A percentile compares a stretch with the other conserved stretches of the same genome.
Evolutionary conservation across 2,113 vertebrate genomes (phyloP).

Genomic region (Notarius lentiginosus): DNA sequence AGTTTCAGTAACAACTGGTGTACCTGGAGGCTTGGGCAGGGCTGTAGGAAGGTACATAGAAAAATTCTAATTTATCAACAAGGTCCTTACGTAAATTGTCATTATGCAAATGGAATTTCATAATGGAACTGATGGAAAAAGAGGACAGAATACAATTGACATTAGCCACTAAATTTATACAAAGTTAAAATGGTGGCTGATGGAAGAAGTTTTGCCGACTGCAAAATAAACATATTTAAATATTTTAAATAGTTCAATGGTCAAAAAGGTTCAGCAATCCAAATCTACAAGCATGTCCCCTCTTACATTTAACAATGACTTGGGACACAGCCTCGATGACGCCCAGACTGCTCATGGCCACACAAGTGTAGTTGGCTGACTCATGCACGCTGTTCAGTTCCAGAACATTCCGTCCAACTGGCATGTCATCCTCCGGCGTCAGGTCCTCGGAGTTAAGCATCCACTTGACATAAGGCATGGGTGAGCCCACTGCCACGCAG

Average conservation of each 20-base stretch:
- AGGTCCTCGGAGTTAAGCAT: conserved; percentile 95
- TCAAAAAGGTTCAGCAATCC: background rate
- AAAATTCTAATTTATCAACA: background rate
- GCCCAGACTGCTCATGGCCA: conserved; percentile 98
- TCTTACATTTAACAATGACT: conserved; percentile 94
- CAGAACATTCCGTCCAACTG: conserved; percentile 93
- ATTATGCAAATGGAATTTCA: background rate
- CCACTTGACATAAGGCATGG: conserved; percentile 99
- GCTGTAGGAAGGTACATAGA: conserved; percentile 69
- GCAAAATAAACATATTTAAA: background rate
- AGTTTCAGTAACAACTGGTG: conserved; percentile 91
- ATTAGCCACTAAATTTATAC: background rate
- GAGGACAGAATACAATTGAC: background rate
- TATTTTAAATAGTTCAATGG: background rate
- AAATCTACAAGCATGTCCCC: background rate
- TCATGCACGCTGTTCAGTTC: conserved; percentile 94
- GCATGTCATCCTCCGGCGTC: conserved; percentile 97
- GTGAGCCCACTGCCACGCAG: conserved; percentile 95
- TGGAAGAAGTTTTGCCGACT: background rate
- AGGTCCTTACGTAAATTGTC: background rate
- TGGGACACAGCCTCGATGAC: conserved; percentile 95
- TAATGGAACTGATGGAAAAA: background rate
- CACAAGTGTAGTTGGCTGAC: conserved; percentile 98
- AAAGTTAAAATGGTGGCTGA: background rate
- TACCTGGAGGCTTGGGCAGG: conserved; percentile 94